Conservation (phyloP, 2,888 invertebrate species). For the Chelonus formosanus region DNA sequence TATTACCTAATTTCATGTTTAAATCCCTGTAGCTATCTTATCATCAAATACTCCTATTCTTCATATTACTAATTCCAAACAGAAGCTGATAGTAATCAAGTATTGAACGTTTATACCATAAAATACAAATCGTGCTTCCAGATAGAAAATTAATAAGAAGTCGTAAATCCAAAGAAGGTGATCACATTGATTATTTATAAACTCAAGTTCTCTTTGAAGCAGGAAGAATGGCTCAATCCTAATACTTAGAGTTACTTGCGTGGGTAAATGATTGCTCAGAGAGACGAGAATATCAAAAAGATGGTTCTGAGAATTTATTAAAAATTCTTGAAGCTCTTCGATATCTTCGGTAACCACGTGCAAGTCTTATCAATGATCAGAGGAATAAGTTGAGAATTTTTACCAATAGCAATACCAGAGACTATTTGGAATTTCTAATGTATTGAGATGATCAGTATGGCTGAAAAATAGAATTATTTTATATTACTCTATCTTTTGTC, state of each 20-base stretch:
- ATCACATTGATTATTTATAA: not conserved
- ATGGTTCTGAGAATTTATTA: not conserved
- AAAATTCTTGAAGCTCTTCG: not conserved
- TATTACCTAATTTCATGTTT: too few relatives aligned
- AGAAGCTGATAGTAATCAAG: not conserved
- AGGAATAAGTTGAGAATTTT: not conserved
- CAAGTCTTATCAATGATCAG: constrained; percentile 7
- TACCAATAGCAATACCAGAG: not conserved
- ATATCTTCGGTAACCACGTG: not conserved
- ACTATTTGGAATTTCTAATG: constrained; percentile 12
- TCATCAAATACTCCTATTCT: too few relatives aligned
- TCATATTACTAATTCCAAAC: not conserved
- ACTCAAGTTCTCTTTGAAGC: too few relatives aligned
- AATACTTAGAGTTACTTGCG: not conserved
- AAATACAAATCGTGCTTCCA: not conserved
- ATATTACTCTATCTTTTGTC: not conserved
- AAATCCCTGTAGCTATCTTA: too few relatives aligned
- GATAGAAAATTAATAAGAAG: not conserved
- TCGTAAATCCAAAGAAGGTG: not conserved
- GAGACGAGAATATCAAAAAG: constrained; percentile 7
- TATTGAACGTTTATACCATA: too few relatives aligned
- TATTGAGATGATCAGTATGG: constrained; percentile 15
- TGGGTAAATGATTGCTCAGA: not conserved
- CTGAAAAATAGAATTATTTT: not conserved
- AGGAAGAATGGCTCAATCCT: not conserved